phyloP scores from a whole-genome alignment of 2,797 vertebrate species.

The Platalea minor region DNA sequence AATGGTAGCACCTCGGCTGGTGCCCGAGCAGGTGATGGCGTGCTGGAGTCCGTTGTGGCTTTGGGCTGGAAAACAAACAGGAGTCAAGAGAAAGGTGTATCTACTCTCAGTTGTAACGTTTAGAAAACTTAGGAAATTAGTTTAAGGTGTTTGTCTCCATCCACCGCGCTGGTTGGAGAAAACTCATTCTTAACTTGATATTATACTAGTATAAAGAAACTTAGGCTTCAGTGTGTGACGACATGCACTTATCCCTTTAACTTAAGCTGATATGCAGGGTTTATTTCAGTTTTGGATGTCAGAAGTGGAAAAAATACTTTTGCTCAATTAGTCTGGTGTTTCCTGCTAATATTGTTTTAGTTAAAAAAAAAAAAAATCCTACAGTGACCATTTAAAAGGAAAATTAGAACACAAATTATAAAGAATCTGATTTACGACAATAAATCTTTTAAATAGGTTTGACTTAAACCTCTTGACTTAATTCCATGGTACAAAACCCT shows the following conservation, averaged over 20 bases:
- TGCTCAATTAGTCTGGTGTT: not conserved
- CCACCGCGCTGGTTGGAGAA: not conserved
- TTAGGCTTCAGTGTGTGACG: not conserved
- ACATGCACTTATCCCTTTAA: fast-evolving
- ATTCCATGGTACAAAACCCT: not conserved
- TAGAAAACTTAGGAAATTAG: too few relatives aligned
- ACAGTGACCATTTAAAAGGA: not conserved
- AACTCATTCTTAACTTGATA: not conserved
- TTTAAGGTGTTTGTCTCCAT: not conserved
- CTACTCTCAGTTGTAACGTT: not conserved
- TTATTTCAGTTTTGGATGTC: not conserved
- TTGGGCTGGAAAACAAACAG: not conserved
- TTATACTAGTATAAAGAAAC: not conserved
- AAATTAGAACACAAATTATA: not conserved
- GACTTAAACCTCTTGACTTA: not conserved
- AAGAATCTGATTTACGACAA: not conserved
- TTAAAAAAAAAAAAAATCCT: not conserved
- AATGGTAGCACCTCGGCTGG: not conserved
- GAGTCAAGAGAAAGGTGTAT: not conserved
- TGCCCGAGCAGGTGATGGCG: not conserved
- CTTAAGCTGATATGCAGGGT: not conserved
- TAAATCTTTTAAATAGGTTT: not conserved
- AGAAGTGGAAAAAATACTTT: not conserved
- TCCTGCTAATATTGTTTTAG: not conserved
- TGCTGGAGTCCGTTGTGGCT: not conserved